Evolutionary conservation across 2,797 vertebrate species (phyloP), one percentile per base, ranked within the genome.

Genomic region (Bovichtus variegatus): DNA sequence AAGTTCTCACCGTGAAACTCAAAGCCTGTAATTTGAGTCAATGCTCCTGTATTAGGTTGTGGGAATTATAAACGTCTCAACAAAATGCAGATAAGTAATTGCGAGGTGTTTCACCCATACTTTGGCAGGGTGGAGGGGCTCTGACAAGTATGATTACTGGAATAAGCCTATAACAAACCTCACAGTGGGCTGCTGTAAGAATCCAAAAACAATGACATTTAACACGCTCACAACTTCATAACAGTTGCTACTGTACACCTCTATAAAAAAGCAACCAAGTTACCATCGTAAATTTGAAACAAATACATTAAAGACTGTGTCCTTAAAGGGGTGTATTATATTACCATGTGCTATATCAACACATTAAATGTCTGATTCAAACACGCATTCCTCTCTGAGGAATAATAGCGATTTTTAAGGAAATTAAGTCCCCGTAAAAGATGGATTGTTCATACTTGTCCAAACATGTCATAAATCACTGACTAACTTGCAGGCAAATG

Each of bases 21-120:
- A 92, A 90, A 94, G 94, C 93, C 94, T 96, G 95, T 96, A 97
- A 97, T 96, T 96, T 96, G 95, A 97, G 95, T 95, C 95, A 91
- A 95, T 94, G 96, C 95, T 96, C 94, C 94, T 95, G 93, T 93
- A 95, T 82, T 96, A 92, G 93, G 92, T 92, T 94, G 93, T 92
- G 95, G 91, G 95, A 96, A 96, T 96, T 95, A 96, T 92, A 94
- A 96, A 94, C 92, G 91, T 95, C 93, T 96, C 92, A 90, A 93
- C 92, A 94, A 94, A 95, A 96, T 94, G 94, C 93, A 89, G 90
- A 95, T 94, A 93, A 94, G 92, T 96, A 96, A 96, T 96, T 95
- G 93, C 74, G 87, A 94, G 94, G 93, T 94, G 93, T 95, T 93
- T 93, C 87, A 87, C 89, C 89, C 90, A 88, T 89, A 92, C 93